Conservation (phyloP, 2,113 vertebrate genomes). For the Ammospiza caudacuta region DNA sequence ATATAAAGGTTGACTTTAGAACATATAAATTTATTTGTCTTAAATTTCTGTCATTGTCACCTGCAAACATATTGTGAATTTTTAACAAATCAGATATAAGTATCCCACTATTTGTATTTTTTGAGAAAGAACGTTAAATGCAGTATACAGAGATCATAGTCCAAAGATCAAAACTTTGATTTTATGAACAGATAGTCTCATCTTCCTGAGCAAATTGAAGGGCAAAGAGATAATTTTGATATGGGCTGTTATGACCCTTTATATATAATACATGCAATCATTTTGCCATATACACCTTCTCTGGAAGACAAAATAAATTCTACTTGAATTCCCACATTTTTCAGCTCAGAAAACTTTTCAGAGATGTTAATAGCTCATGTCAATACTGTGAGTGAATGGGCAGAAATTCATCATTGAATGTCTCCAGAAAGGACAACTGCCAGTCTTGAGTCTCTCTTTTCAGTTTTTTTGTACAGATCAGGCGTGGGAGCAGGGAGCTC, state of each 20-base stretch:
- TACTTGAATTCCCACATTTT: conserved; percentile 64
- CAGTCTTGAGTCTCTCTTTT: conserved; percentile 71
- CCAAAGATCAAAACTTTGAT: neutral
- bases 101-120: neutral
- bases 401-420: conserved; percentile 76
- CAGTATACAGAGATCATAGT: neutral
- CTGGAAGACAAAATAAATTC: conserved; percentile 55
- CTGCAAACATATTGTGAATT: neutral
- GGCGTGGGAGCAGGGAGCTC: conserved; percentile 79
- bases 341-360: conserved; percentile 73
- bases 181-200: neutral
- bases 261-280: neutral
- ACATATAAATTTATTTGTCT: neutral
- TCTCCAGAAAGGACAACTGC: conserved; percentile 80
- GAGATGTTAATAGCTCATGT: conserved; percentile 77
- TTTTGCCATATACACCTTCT: neutral
- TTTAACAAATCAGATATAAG: neutral
- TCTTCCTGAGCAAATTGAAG: neutral
- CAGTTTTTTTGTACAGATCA: conserved; percentile 73
- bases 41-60: neutral
- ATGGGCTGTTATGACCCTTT: neutral
- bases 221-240: neutral
- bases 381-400: conserved; percentile 74
- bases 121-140: neutral
- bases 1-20: neutral